Base-by-base conservation (phyloP, 2,888 invertebrate species). In the Drosophila paranaensis region DNA sequence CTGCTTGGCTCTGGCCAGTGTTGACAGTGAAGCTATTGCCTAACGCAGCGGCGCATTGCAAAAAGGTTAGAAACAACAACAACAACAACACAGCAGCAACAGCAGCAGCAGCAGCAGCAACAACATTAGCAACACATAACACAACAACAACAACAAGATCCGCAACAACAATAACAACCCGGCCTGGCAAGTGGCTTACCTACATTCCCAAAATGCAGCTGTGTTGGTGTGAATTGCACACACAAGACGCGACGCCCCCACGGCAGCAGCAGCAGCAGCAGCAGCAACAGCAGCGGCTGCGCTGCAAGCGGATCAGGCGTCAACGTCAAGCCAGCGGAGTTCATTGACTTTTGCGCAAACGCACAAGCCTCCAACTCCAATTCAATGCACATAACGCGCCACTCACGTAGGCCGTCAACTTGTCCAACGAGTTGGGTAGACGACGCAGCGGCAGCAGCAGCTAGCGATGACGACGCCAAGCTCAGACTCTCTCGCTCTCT, bases 401-500 rank as follows among this genome's bases (percentile, higher is more conserved):
- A 86, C 87, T 83, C 82, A 82, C 80, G 91, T 90, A 82, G 85
- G 81, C 86, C 86, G 83, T 88, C 85, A 83, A 88, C 88, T 87
- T 87, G 86, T 81, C 88, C 82, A 88, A 88, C 86, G 71, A 87
- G 86, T 88, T 88, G 85, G 86, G 90, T 87, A 91, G 90, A 91
- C 90, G 87, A 81, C 83, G 64, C 74, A 57, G 67, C 71, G 48
- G 55, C 73, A 62, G 10, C 71, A 42, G 14, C 74, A 46, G 35
- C 68, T 55, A 55, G 40, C 54, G 40, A 55, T 55, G 54, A 40
- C 54, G 40, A 55, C 54, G 54, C 16, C 48, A 48, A 48, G 48
- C 51, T 60, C 40, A 46, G 71, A 51, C 61, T 46, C 54, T 43
- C 45, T 60, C 46, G n/a, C 46, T 55, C 20, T 55, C 14, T 62